Evolutionary conservation across 2,113 vertebrate genomes (phyloP).

Genomic region (Anser brachyrhynchus): DNA sequence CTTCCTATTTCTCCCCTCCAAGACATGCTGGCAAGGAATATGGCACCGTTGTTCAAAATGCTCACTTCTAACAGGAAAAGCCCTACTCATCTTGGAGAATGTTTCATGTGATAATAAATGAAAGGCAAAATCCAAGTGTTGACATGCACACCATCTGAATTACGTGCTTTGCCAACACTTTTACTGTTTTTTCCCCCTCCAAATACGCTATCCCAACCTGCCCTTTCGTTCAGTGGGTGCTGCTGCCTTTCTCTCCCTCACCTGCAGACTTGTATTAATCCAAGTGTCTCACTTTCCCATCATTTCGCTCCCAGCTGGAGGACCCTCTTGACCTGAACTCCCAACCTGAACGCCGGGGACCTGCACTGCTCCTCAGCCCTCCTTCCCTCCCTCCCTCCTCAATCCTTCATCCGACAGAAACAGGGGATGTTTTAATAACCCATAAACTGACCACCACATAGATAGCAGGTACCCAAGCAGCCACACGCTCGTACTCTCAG

Average conservation of each 20-base stretch:
- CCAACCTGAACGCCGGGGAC: rapidly evolving
- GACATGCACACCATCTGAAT: background rate
- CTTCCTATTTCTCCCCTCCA: background rate
- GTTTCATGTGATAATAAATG: rapidly evolving
- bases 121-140: background rate
- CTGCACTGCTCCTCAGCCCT: background rate
- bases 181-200: background rate
- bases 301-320: background rate
- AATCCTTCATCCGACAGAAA: background rate
- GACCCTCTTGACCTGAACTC: background rate
- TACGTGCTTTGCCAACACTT: background rate
- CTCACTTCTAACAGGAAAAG: background rate
- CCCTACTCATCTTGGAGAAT: background rate
- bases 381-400: background rate
- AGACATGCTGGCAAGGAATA: background rate
- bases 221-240: background rate
- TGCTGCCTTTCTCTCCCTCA: background rate
- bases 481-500: background rate
- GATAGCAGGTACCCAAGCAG: background rate
- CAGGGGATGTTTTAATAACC: background rate
- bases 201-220: background rate
- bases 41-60: background rate
- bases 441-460: no score
- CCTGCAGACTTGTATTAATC: background rate
- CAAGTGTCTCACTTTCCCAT: rapidly evolving